Evolutionary conservation across 2,113 vertebrate species (phyloP).

Genomic region (Zosterops borbonicus): DNA sequence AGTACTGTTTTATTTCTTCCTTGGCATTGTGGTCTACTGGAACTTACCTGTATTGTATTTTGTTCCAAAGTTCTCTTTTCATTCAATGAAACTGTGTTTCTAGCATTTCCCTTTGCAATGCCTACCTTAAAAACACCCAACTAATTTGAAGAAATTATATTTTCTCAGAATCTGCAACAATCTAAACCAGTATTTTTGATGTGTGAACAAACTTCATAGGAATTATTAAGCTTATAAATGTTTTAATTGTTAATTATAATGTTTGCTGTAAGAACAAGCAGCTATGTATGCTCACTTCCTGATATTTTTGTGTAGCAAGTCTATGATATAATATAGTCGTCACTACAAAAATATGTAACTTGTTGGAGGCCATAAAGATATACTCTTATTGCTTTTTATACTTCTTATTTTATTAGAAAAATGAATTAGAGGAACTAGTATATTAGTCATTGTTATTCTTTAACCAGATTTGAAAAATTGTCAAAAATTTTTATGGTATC

Average conservation of each 20-base stretch:
- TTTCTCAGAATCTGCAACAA: neutral
- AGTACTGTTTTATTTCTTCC: neutral
- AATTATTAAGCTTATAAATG: neutral
- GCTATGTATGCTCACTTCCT: neutral
- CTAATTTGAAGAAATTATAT: neutral
- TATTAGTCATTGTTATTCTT: neutral
- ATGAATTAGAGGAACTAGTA: neutral
- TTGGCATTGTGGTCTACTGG: neutral
- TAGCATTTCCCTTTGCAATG: neutral
- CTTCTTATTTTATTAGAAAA: neutral
- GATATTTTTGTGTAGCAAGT: neutral
- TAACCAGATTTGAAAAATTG: neutral
- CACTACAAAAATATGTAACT: neutral
- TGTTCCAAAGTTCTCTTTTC: neutral
- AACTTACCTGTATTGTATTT: neutral
- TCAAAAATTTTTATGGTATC: neutral
- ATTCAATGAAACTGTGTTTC: neutral
- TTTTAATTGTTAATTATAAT: neutral
- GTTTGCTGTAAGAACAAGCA: neutral
- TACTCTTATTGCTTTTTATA: neutral
- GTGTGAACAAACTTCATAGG: neutral
- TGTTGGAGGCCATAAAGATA: neutral
- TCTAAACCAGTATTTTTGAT: neutral
- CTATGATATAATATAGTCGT: neutral
- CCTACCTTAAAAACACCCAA: neutral